Conservation (phyloP, 23 tunicate genomes). For the Botrylloides violaceus region DNA sequence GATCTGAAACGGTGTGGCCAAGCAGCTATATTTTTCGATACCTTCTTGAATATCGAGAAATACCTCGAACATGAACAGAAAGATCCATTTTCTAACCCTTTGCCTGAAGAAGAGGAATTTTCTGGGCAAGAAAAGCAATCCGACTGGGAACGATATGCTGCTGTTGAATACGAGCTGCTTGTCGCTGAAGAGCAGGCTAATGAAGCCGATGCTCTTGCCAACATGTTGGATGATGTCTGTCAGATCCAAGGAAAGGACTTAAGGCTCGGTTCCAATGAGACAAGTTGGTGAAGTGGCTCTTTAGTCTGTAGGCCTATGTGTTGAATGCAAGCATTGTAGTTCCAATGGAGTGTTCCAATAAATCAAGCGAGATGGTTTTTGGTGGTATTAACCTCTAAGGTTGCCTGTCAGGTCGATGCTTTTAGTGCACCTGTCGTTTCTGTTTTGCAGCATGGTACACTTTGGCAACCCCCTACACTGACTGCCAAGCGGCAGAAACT, state of each 20-base stretch:
- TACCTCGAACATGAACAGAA: constrained; percentile 92
- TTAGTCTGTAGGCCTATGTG: no score
- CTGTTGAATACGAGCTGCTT: constrained; percentile 87
- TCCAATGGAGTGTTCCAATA: no score
- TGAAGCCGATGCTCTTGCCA: constrained; percentile 21
- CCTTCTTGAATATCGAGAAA: constrained; percentile 92
- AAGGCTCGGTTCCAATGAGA: not conserved
- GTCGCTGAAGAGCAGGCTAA: constrained; percentile 92
- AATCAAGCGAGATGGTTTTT: no score
- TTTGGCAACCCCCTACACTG: no score
- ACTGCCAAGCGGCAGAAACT: no score
- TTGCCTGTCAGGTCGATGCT: no score
- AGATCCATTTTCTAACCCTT: constrained; percentile 69
- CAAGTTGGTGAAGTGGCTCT: not conserved
- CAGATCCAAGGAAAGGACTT: not conserved
- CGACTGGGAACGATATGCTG: constrained; percentile 82
- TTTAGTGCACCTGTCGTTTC: no score
- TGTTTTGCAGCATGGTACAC: no score
- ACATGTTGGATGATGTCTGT: not conserved
- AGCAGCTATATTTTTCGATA: constrained; percentile 89
- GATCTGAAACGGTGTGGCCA: constrained; percentile 71
- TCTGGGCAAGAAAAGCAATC: constrained; percentile 27
- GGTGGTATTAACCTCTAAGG: no score
- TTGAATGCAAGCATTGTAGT: no score
- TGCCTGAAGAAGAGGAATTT: constrained; percentile 37